Percentiles rank a stretch among this genome's conserved stretches.
Conservation (phyloP, 1,140 invertebrate genomes). For the Trichonephila clavata region DNA sequence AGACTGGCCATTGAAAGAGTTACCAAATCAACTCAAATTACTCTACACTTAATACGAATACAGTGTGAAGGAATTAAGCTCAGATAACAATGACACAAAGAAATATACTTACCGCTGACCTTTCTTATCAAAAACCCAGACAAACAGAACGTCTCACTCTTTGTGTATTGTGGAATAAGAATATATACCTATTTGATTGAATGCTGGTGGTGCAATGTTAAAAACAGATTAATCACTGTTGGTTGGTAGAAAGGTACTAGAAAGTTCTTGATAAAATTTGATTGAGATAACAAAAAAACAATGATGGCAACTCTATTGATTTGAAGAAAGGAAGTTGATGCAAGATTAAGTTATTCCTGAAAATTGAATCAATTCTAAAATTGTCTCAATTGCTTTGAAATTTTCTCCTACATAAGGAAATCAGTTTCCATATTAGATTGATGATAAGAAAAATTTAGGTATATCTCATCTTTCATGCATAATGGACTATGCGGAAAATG, state of each 20-base stretch:
- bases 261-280: background rate
- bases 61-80: background rate
- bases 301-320: background rate
- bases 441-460: background rate
- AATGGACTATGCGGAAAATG: background rate
- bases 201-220: background rate
- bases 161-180: background rate
- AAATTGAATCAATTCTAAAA: background rate
- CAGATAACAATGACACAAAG: background rate
- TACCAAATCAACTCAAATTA: background rate
- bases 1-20: background rate
- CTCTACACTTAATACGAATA: background rate
- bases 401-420: background rate
- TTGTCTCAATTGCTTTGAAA: background rate
- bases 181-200: background rate
- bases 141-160: background rate
- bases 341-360: background rate
- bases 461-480: background rate
- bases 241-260: background rate
- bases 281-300: background rate
- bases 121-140: background rate
- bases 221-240: background rate
- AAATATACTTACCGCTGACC: background rate
- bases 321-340: background rate
- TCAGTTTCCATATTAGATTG: background rate